Evolutionary conservation across 2,113 vertebrate genomes (phyloP).

Genomic region (Formicarius rufipectus): DNA sequence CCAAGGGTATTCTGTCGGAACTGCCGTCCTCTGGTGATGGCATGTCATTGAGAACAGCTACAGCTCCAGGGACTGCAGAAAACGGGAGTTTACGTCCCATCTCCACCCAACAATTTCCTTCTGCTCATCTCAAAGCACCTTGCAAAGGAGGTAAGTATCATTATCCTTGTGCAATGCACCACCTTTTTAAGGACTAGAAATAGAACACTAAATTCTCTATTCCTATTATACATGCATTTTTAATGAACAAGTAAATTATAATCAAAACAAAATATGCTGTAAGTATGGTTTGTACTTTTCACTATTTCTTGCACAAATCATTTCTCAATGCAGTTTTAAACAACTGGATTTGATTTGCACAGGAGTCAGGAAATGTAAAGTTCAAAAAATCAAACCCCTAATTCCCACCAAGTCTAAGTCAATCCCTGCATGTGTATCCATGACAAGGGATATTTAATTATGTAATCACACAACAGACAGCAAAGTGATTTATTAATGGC

Average conservation of each 20-base stretch:
- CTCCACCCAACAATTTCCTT: neutral
- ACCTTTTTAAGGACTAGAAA: conserved; percentile 6
- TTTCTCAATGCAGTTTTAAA: conserved; percentile 25
- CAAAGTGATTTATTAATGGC: conserved; percentile 50
- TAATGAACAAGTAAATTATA: conserved; percentile 34
- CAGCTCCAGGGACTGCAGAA: neutral
- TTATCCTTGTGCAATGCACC: neutral
- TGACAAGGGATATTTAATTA: conserved; percentile 56
- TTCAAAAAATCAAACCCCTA: conserved; percentile 54
- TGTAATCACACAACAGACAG: conserved; percentile 21
- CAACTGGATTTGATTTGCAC: conserved; percentile 61
- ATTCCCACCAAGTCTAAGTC: conserved; percentile 50
- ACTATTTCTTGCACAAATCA: conserved; percentile 51
- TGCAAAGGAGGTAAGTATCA: neutral
- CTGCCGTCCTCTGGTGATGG: conserved; percentile 1
- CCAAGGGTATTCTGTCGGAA: conserved; percentile 37
- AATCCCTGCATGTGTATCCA: neutral
- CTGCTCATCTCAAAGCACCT: neutral
- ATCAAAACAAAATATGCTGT: conserved; percentile 9
- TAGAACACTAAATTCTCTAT: neutral
- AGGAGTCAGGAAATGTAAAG: conserved; percentile 65
- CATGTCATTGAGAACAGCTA: neutral
- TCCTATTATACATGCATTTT: conserved; percentile 31
- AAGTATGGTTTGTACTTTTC: conserved; percentile 34
- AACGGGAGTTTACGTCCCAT: neutral